Base-by-base conservation (phyloP, 2,113 vertebrate species). In the Calidris pugnax region DNA sequence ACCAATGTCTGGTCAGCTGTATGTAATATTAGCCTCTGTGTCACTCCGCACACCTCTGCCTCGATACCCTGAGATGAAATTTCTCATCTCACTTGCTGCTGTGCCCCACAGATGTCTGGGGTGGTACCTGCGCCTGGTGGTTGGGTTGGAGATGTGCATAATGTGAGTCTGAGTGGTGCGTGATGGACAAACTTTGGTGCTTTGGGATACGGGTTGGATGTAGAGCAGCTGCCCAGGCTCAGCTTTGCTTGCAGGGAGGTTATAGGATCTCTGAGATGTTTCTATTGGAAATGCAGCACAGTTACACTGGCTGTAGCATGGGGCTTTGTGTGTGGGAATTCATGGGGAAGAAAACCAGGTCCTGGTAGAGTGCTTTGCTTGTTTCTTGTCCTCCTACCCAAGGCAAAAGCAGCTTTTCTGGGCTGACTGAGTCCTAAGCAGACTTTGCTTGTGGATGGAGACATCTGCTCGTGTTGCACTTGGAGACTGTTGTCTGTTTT, bases 21-120 rank as follows among this genome's bases (percentile, higher is more conserved):
- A 0, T 2, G 3, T 16, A 5, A 30, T 7, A 23, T 9, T 16
- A 55, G 27, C 14, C 18, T n/a, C 47, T 41, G 28, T 4, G n/a
- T 15, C 28, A 6, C 64, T 20, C n/a, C 62, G 41, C 8, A 15
- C 5, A 2, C 21, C 50, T 74, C 55, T 60, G 56, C 12, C 74
- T 89, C 41, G 9, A 6, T 41, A 26, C 17, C 72, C 37, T 6
- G 43, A 68, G 55, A 39, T 73, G 66, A 32, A 28, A 50, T 64
- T 63, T 66, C 66, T 28, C 64, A 21, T 18, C 56, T 51, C 28
- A 1, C 9, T 48, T 22, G 23, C 66, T 66, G 35, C 56, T 48
- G 28, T 39, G 75, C 83, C 63, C 17, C 3, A 10, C 37, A 32
- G 73, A 28, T 51, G 12, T 22, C 66, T 21, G 22, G 66, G 32